Evolutionary conservation across 2,888 invertebrate species (phyloP).

Genomic region (Nebria salina): DNA sequence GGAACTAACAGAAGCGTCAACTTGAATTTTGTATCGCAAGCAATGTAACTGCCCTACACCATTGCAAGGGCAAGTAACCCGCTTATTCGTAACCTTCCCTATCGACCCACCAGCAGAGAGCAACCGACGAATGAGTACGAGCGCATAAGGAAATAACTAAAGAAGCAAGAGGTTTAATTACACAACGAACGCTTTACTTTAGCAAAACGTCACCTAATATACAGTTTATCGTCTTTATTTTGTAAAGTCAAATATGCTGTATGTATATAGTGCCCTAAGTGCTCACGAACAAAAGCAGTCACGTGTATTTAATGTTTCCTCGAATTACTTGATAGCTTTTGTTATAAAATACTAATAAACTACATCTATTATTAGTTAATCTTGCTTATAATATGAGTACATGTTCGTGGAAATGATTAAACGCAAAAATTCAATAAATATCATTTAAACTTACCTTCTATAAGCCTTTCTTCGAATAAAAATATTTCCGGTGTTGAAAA

Average conservation of each 20-base stretch:
- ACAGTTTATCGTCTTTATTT: not conserved
- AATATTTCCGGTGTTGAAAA: slow-evolving; percentile 86
- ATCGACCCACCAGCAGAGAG: not conserved
- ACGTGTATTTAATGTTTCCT: not conserved
- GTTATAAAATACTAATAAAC: not conserved
- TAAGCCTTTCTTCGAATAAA: slow-evolving; percentile 80
- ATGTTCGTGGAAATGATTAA: not conserved
- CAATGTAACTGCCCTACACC: slow-evolving; percentile 8
- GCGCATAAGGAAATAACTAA: not conserved
- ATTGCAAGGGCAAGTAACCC: slow-evolving; percentile 17
- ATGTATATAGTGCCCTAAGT: no score
- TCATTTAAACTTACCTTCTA: slow-evolving; percentile 69
- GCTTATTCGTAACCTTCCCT: not conserved
- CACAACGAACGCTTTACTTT: not conserved
- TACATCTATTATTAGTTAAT: not conserved
- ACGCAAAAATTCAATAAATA: no score
- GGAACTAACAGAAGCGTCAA: not conserved
- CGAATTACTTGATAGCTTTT: not conserved
- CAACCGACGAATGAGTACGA: not conserved
- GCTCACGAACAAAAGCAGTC: not conserved
- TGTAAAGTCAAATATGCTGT: not conserved
- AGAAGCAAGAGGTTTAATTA: not conserved
- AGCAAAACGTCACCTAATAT: not conserved
- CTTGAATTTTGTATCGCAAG: not conserved
- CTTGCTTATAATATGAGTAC: not conserved